phyloP scores from a whole-genome alignment of 2,888 invertebrate genomes.

The Protula sp. region DNA sequence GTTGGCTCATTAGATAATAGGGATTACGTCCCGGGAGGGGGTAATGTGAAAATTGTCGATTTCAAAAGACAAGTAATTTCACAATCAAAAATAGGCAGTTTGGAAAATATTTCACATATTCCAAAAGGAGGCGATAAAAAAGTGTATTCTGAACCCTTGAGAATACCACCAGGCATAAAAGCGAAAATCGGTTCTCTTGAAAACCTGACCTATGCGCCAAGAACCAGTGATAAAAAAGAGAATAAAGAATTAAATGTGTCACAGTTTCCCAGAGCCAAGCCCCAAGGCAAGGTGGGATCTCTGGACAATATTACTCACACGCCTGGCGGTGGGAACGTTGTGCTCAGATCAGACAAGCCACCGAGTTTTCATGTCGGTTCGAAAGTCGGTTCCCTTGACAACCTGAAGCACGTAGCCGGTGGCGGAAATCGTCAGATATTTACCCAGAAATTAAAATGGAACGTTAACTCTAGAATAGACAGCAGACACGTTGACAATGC shows the following conservation, averaged over 20 bases:
- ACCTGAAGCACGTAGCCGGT: constrained; percentile 24
- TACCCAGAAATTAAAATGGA: not conserved
- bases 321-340: constrained; percentile 20
- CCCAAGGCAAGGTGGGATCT: not conserved
- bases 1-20: not conserved
- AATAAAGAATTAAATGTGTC: too few relatives aligned
- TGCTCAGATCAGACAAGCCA: not conserved
- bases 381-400: constrained; percentile 23
- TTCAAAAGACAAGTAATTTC: constrained; percentile 26
- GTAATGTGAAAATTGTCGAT: constrained; percentile 18
- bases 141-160: not conserved
- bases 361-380: constrained; percentile 4
- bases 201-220: constrained; percentile 17
- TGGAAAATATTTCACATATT: not conserved
- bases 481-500: not conserved
- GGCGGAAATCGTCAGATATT: constrained; percentile 23
- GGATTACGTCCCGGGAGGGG: not conserved
- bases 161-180: too few relatives aligned
- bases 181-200: constrained; percentile 16
- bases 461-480: not conserved
- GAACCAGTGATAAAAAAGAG: constrained; percentile 22
- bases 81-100: constrained; percentile 1
- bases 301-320: constrained; percentile 22
- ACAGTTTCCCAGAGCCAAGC: constrained; percentile 12
- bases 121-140: not conserved